A percentile compares a stretch with the other conserved stretches of the same genome.
phyloP scores from a whole-genome alignment of 2,797 vertebrate genomes.

The Halcyon badia region DNA sequence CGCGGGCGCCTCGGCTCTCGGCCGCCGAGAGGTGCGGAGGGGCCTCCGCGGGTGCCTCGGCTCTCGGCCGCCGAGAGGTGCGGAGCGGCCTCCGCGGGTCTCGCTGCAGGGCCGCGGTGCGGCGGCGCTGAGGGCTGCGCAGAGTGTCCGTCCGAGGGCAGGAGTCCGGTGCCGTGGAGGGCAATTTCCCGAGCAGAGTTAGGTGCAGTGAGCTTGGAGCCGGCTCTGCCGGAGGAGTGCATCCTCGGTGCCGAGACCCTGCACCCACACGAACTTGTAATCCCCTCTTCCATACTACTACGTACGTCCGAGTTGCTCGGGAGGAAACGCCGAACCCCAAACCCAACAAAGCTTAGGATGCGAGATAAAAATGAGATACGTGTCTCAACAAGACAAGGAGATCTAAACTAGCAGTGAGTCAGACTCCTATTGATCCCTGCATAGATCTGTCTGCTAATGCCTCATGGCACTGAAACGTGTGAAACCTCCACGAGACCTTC shows the following conservation, averaged over 20 bases:
- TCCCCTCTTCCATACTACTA: fast-evolving
- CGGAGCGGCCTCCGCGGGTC: no score
- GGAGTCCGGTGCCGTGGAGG: fast-evolving
- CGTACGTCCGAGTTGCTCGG: fast-evolving
- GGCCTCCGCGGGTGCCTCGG: not conserved
- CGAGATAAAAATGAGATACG: not conserved
- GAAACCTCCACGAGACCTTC: not conserved
- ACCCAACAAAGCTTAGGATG: not conserved
- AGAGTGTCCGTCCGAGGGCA: fast-evolving
- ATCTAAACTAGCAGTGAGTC: not conserved
- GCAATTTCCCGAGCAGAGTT: fast-evolving
- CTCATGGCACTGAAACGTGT: not conserved
- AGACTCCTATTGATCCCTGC: not conserved
- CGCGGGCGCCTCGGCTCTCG: no score
- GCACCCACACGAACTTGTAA: fast-evolving
- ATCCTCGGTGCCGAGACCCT: fast-evolving
- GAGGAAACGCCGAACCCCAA: not conserved
- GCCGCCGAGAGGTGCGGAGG: no score
- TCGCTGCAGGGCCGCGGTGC: not conserved
- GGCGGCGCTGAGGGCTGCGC: not conserved
- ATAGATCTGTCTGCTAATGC: not conserved
- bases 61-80: not conserved
- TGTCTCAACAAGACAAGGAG: not conserved
- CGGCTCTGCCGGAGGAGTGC: fast-evolving
- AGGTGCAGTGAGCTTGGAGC: fast-evolving